Percentiles rank a stretch among this genome's conserved stretches.
These are phyloP conservation scores for Amiota communis DNA, from an alignment of 2,888 invertebrate species.

Conservation along the genomic window DNA sequence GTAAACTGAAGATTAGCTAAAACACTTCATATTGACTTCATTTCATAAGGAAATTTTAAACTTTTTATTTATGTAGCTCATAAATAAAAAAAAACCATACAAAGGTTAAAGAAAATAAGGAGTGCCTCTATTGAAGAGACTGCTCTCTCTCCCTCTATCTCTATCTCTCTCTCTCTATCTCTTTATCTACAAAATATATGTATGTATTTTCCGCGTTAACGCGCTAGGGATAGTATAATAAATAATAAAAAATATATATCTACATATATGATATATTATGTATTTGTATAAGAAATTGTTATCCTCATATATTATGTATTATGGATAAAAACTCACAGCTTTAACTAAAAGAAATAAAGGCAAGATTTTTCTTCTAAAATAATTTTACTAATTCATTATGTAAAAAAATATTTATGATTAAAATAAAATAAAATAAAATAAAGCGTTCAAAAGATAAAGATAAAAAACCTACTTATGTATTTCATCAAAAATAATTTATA, in stretches of 20 bases:
- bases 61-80: no score
- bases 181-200: no score
- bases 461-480: constrained; percentile 54
- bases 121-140: no score
- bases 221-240: constrained; percentile 37
- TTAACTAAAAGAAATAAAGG: constrained; percentile 66
- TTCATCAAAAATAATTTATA: constrained; percentile 56
- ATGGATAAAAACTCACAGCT: constrained; percentile 71
- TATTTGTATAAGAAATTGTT: constrained; percentile 55
- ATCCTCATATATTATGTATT: constrained; percentile 56
- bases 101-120: no score
- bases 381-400: constrained; percentile 57
- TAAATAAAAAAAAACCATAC: constrained; percentile 29
- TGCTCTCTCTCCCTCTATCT: no score
- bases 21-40: no score
- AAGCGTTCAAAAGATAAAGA: constrained; percentile 40
- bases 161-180: no score
- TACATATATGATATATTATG: constrained; percentile 38
- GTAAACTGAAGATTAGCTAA: no score
- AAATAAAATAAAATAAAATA: no score
- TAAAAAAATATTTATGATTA: constrained; percentile 44
- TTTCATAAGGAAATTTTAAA: no score
- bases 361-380: constrained; percentile 67
- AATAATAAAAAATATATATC: constrained; percentile 41
- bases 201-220: constrained; percentile 31